Base-by-base conservation (phyloP, 37 sponge, comb jelly and placozoan species). In the Aphrocallistes beatrix region DNA sequence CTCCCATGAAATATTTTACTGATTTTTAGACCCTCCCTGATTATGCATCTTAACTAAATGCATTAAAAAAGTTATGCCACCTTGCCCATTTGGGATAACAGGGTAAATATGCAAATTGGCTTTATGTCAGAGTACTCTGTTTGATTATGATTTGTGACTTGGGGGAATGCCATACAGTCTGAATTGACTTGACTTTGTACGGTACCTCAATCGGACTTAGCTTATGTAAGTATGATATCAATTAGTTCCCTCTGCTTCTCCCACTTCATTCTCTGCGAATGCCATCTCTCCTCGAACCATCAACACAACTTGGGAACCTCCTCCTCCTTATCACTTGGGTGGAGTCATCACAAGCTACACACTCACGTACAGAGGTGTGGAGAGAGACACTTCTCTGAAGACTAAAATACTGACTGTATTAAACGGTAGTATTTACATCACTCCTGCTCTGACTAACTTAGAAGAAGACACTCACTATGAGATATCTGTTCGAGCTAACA, bases 301-400 rank as follows among this genome's bases (percentile, higher is more conserved):
- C 75, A 60, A 60, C 75, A 60, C 75, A 60, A 60, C 75, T 60
- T 60, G 75, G 75, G 75, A 60, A 60, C 75, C 75, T 60, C 75
- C 75, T 25, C 10, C 75, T 32, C 28, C 75, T 60, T 60, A 60
- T 30, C 75, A 60, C 75, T 60, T 60, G 75, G 75, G 75, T 60
- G 75, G 75, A 60, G 75, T 60, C 3, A 60, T 60, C 75, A 60
- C 75, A 60, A 6, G 28, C 75, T 60, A 60, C 75, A 60, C 75
- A 60, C 75, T 60, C 28, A 60, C 75, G 3, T 60, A 19, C 34
- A 28, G 32, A 32, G 75, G 75, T 6, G 3, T 21, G n/a, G 75
- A 60, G 75, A 60, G 75, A 60, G 32, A 60, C 75, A 32, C 75
- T 60, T 30, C 34, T 28, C 34, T 60, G 75, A 60, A 60, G 75